Base-by-base conservation (phyloP, 2,113 vertebrate species). In the Vireo altiloquus region DNA sequence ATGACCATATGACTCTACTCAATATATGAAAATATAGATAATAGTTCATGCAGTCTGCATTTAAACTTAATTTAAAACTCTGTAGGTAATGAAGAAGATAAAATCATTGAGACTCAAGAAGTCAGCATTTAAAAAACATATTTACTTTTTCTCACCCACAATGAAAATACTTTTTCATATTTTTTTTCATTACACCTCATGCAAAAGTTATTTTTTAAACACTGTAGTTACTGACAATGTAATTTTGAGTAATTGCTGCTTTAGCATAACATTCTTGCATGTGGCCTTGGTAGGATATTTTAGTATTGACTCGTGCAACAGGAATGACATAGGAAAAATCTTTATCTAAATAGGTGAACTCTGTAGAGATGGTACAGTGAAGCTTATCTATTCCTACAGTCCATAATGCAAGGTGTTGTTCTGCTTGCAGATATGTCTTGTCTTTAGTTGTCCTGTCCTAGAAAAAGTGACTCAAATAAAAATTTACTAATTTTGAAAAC, bases 371-470 rank as follows among this genome's bases (percentile, higher is more conserved):
- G 81, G 56, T 60, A 86, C 60, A 83, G 63, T n/a, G 47, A 80
- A 74, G 37, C 30, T 77, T 87, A 86, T 49, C 75, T 94, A 7
- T 72, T 88, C 50, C 79, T 82, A 37, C 88, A 86, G 9, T 89
- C 64, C 35, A 59, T 95, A 94, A 95, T 91, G 40, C 57, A 94
- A 87, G 89, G 49, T 90, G 46, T 91, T 91, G 53, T 93, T 93
- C 87, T 94, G 66, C 90, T 96, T 90, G 85, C 92, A 96, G 93
- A 90, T 95, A 89, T 95, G 52, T 93, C 76, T 88, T 95, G 85
- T 90, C 85, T 92, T 96, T 96, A 95, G 75, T 95, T 94, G 93
- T 50, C 80, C 92, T 92, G 76, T 92, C 82, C 85, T 96, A 96
- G 53, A 81, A 60, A 93, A 91, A 92, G 85, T 92, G 82, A 91